Evolutionary conservation across 2,113 vertebrate species (phyloP), one percentile per base, ranked within the genome.

Genomic region (Sinocyclocheilus anophthalmus): DNA sequence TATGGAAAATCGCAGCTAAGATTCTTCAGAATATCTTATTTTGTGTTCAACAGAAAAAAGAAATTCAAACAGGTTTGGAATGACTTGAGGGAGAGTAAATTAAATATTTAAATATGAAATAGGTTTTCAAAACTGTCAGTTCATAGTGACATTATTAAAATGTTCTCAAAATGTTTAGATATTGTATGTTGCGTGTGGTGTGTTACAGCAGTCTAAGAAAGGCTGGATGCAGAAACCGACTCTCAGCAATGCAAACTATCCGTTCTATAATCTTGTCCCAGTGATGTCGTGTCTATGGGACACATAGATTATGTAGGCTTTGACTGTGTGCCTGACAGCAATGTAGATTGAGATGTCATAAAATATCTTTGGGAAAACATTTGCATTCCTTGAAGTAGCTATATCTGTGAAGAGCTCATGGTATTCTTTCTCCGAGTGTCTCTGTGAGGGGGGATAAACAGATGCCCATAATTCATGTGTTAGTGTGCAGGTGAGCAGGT

Each of bases 401-500:
- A 16, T 53, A 69, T 48, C 33, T 82, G 67, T 53, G 53, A 18
- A 84, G 75, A 80, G 37, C 72, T 76, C 76, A 45, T 48, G 87
- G 59, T 77, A 83, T 85, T 65, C 55, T 81, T 50, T 81, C 61
- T 84, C 79, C 11, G 30, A 42, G 26, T 16, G 50, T 55, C 30
- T 88, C 67, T 73, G 45, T n/a, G 59, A 42, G 87, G 84, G 72
- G 77, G 87, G 72, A 84, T 85, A 85, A 78, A 87, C 59, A 76
- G 86, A 79, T 75, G 59, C 61, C 45, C 70, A 75, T 85, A 90
- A 88, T 85, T 88, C 37, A 90, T 86, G 86, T 82, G 67, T 65
- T 42, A 63, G 70, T 84, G 85, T 85, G 73, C 86, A 73, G 50
- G 86, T 87, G 70, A 78, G 78, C 83, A 57, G 48, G 81, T 75